Conservation (phyloP, 1,140 invertebrate genomes). For the Batillaria attramentaria region DNA sequence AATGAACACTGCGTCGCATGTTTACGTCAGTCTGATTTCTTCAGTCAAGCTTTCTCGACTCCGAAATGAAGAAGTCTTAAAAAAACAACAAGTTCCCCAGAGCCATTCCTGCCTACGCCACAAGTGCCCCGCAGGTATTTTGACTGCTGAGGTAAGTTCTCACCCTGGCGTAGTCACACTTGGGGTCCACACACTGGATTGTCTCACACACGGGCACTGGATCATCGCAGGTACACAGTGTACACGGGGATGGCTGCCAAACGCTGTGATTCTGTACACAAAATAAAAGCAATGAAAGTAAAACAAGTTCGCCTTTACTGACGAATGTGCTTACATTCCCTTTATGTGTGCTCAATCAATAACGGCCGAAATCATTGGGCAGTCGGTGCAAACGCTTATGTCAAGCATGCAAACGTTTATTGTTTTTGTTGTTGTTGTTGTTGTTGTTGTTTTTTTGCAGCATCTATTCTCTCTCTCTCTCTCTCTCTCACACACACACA, state of each 20-base stretch:
- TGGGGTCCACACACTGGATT: constrained; percentile 49
- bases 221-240: constrained; percentile 51
- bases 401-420: neutral
- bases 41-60: too few relatives aligned
- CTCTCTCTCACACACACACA: neutral
- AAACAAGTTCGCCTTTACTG: neutral
- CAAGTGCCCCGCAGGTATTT: too few relatives aligned
- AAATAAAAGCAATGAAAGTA: constrained; percentile 9
- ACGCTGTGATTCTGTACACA: constrained; percentile 51
- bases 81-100: too few relatives aligned
- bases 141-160: too few relatives aligned
- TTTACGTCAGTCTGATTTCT: too few relatives aligned
- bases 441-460: too few relatives aligned
- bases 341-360: neutral
- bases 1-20: too few relatives aligned
- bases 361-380: neutral
- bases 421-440: too few relatives aligned
- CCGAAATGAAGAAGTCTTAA: too few relatives aligned
- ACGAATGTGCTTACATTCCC: neutral
- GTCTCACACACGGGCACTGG: constrained; percentile 54
- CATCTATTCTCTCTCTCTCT: neutral
- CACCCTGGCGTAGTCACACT: constrained; percentile 52
- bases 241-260: constrained; percentile 51
- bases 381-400: neutral
- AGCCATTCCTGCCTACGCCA: too few relatives aligned